These are phyloP conservation scores for Oxyscelio sp. DNA, from an alignment of 2,888 invertebrate species.

Conservation along the genomic window DNA sequence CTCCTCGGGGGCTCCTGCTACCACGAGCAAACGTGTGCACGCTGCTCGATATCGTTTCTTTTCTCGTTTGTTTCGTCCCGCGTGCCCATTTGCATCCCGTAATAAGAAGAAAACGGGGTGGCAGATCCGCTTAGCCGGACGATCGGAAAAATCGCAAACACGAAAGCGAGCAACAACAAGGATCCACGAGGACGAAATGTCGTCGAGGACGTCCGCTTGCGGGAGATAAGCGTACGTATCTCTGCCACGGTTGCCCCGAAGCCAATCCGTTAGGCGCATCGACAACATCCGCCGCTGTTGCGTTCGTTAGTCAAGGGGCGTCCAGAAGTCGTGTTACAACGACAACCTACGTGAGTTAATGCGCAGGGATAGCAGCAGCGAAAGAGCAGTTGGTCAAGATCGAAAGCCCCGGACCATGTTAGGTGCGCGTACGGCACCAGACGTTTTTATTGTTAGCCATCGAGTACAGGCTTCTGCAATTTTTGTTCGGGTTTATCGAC, in stretches of 20 bases:
- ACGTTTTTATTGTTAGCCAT: conserved; percentile 44
- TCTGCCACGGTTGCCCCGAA: conserved; percentile 24
- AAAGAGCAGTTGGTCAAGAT: conserved; percentile 70
- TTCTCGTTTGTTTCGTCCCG: conserved; percentile 46
- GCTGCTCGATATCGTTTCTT: conserved; percentile 54
- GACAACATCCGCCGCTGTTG: conserved; percentile 70
- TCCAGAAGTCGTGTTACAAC: conserved; percentile 73
- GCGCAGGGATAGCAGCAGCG: conserved; percentile 45
- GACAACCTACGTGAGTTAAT: conserved; percentile 71
- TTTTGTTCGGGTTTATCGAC: conserved; percentile 47
- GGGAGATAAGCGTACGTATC: conserved; percentile 63
- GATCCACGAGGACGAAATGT: conserved; percentile 62
- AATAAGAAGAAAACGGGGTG: conserved; percentile 66
- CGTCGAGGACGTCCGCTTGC: conserved; percentile 64
- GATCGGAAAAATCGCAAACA: conserved; percentile 68
- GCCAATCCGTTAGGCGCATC: conserved; percentile 71
- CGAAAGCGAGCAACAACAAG: conserved; percentile 59
- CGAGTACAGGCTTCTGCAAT: conserved; percentile 30
- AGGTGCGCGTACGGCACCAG: conserved; percentile 64
- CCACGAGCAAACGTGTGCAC: conserved; percentile 39
- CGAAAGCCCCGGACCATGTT: conserved; percentile 70
- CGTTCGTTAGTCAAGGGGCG: conserved; percentile 72
- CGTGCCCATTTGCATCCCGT: conserved; percentile 66
- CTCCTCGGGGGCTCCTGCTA: conserved; percentile 4
- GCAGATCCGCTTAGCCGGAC: conserved; percentile 52